Base-by-base conservation (phyloP, 2,797 vertebrate species). In the Helicolenus hilgendorfi region DNA sequence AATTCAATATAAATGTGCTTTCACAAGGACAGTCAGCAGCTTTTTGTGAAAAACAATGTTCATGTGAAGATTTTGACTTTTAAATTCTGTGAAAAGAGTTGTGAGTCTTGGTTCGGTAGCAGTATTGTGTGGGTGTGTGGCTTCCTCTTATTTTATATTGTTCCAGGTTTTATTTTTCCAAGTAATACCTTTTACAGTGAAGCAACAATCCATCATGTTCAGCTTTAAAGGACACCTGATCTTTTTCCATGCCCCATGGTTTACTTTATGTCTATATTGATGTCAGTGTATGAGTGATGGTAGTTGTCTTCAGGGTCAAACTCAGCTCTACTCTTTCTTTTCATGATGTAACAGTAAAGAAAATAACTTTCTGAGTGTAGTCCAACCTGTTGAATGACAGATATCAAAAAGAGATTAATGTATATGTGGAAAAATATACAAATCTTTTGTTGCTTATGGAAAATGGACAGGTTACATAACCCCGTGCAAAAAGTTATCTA, bases 161-260 rank as follows among this genome's bases (percentile, higher is more conserved):
- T 78, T 89, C 77, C 81, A 87, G 69, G 81, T 91, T 60, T 83
- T 91, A 74, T 82, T 91, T 87, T 56, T 55, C 18, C 18, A 27
- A 78, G 77, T 70, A 33, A 70, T 79, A 64, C 62, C 38, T 85
- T 81, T 24, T 36, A 59, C 22, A 29, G 38, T 6, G 33, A 84
- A 62, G 68, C 36, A 74, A 8, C 68, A 87, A 91, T 95, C 89
- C 85, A 95, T 94, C 91, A 88, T 53, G 7, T 71, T 90, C 83
- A 79, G 29, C 58, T 70, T 68, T 53, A 31, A 83, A 70, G 65
- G 85, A 91, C 75, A 85, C 72, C 67, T 90, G 76, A 88, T 94
- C 72, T 67, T 27, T 86, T 83, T 73, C 83, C 77, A 49, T 65
- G 58, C 58, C 71, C 59, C 4, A 36, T 4, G 1, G 60, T 84